Evolutionary conservation across 1,140 invertebrate species (phyloP).

Genomic region (Meloidogyne exigua): DNA sequence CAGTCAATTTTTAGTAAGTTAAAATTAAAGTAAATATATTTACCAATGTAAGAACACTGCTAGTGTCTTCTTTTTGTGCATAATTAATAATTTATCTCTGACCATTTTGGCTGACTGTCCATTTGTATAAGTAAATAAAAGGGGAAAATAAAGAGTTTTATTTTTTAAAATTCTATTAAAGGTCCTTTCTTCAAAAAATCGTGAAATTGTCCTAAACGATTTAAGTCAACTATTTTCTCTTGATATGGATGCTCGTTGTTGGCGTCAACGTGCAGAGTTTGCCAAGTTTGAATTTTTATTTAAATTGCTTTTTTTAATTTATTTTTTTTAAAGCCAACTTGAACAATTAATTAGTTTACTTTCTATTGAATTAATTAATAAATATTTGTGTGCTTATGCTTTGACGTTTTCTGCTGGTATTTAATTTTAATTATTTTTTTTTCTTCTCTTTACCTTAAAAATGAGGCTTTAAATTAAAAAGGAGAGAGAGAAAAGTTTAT

Average conservation of each 20-base stretch:
- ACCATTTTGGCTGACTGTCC: no score
- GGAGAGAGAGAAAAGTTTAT: no score
- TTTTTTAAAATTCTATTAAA: not conserved
- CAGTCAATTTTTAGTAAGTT: no score
- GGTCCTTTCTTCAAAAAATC: constrained; percentile 27
- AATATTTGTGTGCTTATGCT: constrained; percentile 34
- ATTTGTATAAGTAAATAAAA: no score
- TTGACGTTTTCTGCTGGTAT: constrained; percentile 33
- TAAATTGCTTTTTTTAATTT: not conserved
- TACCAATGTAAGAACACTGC: no score
- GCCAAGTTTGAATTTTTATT: constrained; percentile 22
- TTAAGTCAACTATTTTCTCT: constrained; percentile 29
- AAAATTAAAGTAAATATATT: no score
- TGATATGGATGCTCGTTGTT: constrained; percentile 19
- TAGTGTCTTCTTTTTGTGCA: no score
- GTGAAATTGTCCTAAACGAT: constrained; percentile 25
- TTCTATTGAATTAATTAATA: constrained; percentile 20
- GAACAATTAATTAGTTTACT: constrained; percentile 13
- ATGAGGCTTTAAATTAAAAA: no score
- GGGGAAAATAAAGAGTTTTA: no score
- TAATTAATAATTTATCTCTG: no score
- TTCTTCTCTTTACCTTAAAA: no score
- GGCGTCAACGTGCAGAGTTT: constrained; percentile 29
- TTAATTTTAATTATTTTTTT: constrained; percentile 2
- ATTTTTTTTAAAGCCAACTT: constrained; percentile 30